These are phyloP conservation scores for Parthenolecanium corni DNA, from an alignment of 2,888 invertebrate species.

Conservation along the genomic window DNA sequence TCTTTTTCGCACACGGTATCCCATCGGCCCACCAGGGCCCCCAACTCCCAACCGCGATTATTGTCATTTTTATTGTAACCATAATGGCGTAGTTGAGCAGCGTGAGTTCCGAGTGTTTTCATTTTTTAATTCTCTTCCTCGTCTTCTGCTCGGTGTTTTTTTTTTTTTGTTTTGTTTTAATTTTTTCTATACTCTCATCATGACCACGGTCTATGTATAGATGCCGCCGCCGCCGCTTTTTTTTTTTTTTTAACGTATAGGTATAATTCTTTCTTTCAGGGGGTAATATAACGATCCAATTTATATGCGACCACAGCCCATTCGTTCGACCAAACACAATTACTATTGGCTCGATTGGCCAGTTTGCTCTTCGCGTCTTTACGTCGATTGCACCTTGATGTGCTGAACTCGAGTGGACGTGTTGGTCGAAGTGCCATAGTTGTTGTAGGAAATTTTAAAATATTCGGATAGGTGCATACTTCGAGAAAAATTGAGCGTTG, in stretches of 20 bases:
- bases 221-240: neutral
- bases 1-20: neutral
- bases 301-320: slow-evolving; percentile 27
- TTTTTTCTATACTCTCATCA: too few species aligned
- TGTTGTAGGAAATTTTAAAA: too few species aligned
- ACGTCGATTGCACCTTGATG: neutral
- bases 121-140: too few species aligned
- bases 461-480: too few species aligned
- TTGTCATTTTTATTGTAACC: slow-evolving; percentile 27
- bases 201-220: too few species aligned
- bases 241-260: too few species aligned
- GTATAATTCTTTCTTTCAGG: neutral
- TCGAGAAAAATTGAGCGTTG: too few species aligned
- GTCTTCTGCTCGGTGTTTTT: neutral
- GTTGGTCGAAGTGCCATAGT: too few species aligned
- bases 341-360: slow-evolving; percentile 21
- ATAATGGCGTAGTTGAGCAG: slow-evolving; percentile 26
- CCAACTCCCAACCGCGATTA: slow-evolving; percentile 17
- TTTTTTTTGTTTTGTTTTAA: too few species aligned
- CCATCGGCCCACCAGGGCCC: slow-evolving; percentile 22
- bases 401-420: too few species aligned
- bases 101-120: slow-evolving; percentile 20
- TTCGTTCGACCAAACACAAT: slow-evolving; percentile 11
- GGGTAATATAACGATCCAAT: slow-evolving; percentile 21
- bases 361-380: neutral